A percentile compares a stretch with the other conserved stretches of the same genome.
These are phyloP conservation scores for Silurus glanis DNA, from an alignment of 2,113 vertebrate species.

Conservation along the genomic window DNA sequence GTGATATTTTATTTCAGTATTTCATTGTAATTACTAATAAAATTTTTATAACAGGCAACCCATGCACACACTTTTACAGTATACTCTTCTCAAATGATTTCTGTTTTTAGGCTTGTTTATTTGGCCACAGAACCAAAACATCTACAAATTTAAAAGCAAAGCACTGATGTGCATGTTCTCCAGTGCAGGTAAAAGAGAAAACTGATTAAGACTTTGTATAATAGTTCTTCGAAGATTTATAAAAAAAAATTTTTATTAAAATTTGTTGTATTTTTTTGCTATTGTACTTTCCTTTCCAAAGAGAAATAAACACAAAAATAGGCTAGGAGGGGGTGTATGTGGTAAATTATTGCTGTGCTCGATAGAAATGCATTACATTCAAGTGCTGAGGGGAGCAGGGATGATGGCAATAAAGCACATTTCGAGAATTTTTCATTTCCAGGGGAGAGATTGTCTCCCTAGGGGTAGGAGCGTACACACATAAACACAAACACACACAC, in stretches of 20 bases:
- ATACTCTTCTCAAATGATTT: neutral
- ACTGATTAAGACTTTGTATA: neutral
- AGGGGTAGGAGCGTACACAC: slow-evolving; percentile 39
- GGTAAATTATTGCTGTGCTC: slow-evolving; percentile 54
- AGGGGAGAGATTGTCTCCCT: slow-evolving; percentile 52
- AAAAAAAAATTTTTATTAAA: too few species aligned
- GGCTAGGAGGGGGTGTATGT: slow-evolving; percentile 6
- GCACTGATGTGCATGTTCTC: neutral
- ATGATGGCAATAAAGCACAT: slow-evolving; percentile 50
- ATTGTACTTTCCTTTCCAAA: slow-evolving; percentile 19
- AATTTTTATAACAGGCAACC: neutral
- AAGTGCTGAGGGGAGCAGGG: slow-evolving; percentile 45
- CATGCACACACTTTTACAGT: neutral
- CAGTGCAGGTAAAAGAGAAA: neutral
- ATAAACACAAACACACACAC: slow-evolving; percentile 7
- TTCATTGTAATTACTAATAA: neutral
- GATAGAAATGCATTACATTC: slow-evolving; percentile 55
- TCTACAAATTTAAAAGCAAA: neutral
- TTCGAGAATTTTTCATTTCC: slow-evolving; percentile 57
- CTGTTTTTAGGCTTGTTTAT: neutral
- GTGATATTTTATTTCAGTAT: neutral
- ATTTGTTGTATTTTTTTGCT: neutral
- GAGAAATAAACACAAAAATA: slow-evolving; percentile 32
- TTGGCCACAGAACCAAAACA: neutral
- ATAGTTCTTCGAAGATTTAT: too few species aligned